phyloP scores from a whole-genome alignment of 2,113 vertebrate species.

The Stomatorhinus ivindoensis region DNA sequence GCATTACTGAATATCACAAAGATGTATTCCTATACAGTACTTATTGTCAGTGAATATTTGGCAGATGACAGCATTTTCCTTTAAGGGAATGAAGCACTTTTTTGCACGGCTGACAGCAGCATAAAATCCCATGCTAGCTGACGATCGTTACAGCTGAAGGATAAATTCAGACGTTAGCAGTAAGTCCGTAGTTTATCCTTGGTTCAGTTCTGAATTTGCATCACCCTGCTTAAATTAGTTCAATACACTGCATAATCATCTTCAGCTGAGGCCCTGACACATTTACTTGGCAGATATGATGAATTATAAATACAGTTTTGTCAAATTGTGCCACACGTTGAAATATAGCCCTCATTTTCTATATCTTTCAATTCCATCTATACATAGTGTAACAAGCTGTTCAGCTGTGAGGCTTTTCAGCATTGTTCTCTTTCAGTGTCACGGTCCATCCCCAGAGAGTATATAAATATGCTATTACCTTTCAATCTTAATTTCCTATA shows the following conservation, averaged over 20 bases:
- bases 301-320: conserved; percentile 18
- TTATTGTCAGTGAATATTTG: background rate
- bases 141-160: background rate
- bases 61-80: background rate
- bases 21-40: background rate
- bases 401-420: background rate
- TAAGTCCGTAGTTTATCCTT: background rate
- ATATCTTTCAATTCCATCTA: conserved; percentile 13
- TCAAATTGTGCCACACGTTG: conserved; percentile 1
- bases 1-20: background rate
- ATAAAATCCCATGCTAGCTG: too few species aligned
- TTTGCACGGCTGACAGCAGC: background rate
- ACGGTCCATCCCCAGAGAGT: conserved; percentile 5
- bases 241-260: background rate
- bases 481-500: background rate
- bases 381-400: background rate
- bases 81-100: background rate
- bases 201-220: conserved; percentile 5
- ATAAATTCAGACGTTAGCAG: background rate
- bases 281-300: conserved; percentile 6
- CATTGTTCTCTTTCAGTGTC: conserved; percentile 10
- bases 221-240: conserved; percentile 4
- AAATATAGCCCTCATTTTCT: conserved; percentile 1
- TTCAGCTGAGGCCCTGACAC: conserved; percentile 13
- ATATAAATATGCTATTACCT: conserved; percentile 12